Evolutionary conservation across 2,888 invertebrate genomes (phyloP), one percentile per base, ranked within the genome.

Genomic region (Drosophila testacea): DNA sequence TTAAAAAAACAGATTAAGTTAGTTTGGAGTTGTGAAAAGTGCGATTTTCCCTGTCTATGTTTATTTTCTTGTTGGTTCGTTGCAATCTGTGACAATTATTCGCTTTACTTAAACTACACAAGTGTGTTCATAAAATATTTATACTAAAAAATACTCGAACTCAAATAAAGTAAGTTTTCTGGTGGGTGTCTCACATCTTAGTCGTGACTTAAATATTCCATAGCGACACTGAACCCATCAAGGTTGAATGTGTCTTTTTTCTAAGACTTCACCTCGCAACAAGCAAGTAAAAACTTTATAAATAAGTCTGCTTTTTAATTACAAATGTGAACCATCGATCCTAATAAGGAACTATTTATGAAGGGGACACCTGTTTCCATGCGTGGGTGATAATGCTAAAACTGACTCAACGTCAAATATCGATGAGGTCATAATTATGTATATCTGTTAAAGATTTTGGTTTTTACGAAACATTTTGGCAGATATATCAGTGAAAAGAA

Each of bases 381-480:
- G 44, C 46, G 73, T 77, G 44, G 75, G 75, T 39, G 69, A 41
- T 7, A 11, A 32, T 28, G 59, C 39, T 48, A 9, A 48, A 42
- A 52, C 46, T 74, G 59, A 78, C 34, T 55, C 69, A 63, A 59
- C 22, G 52, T 41, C 10, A 39, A 48, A 60, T 51, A 27, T 48
- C 42, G 79, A 78, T 75, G 75, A 75, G 47, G 56, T 75, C 75
- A 75, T 47, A 34, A 5, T 27, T 28, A 4, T 22, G 22, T 22
- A 13, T 48, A 48, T 13, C 10, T 13, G 47, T 30, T 9, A 6
- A 34, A 13, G 4, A 9, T 16, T 34, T 9, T 7, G 10, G 22
- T n/a, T 55, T 55, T 9, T 22, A 22, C 50, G 22, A 36, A 36
- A 22, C 6, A 6, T 11, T 34, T 32, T 5, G 11, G 11, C 11